Percentiles rank a stretch among this genome's conserved stretches.
These are phyloP conservation scores for Halocaridina rubra DNA, from an alignment of 2,888 invertebrate species.

Conservation along the genomic window DNA sequence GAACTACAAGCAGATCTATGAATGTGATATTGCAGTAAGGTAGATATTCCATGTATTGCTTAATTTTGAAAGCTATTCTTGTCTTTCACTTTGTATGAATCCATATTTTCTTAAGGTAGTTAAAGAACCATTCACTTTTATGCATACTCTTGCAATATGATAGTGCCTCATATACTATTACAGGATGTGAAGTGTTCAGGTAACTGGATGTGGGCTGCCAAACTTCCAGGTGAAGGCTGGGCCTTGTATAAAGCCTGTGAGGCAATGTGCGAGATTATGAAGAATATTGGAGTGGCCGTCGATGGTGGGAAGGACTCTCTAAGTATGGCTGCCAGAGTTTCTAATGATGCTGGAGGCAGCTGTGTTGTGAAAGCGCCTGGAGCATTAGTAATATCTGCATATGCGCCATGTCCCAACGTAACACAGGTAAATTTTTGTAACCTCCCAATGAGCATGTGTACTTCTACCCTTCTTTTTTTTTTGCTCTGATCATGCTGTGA, in stretches of 20 bases:
- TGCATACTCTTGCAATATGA: no score
- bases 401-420: conserved; percentile 94
- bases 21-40: no score
- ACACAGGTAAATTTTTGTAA: conserved; percentile 58
- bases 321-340: conserved; percentile 94
- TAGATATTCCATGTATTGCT: no score
- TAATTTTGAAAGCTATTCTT: no score
- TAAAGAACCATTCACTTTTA: no score
- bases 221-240: conserved; percentile 91
- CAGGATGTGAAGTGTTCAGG: conserved; percentile 97
- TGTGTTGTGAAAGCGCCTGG: conserved; percentile 76
- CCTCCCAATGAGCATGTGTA: no score
- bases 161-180: no score
- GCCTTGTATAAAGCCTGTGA: conserved; percentile 86
- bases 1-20: no score
- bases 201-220: conserved; percentile 99
- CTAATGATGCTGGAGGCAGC: conserved; percentile 69
- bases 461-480: no score
- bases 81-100: no score
- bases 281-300: conserved; percentile 84
- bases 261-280: conserved; percentile 89
- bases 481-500: no score
- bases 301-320: conserved; percentile 98
- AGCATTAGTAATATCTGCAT: conserved; percentile 94
- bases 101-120: no score